Evolutionary conservation across 2,888 invertebrate genomes (phyloP), one percentile per base, ranked within the genome.

Genomic region (Tridacna gigas): DNA sequence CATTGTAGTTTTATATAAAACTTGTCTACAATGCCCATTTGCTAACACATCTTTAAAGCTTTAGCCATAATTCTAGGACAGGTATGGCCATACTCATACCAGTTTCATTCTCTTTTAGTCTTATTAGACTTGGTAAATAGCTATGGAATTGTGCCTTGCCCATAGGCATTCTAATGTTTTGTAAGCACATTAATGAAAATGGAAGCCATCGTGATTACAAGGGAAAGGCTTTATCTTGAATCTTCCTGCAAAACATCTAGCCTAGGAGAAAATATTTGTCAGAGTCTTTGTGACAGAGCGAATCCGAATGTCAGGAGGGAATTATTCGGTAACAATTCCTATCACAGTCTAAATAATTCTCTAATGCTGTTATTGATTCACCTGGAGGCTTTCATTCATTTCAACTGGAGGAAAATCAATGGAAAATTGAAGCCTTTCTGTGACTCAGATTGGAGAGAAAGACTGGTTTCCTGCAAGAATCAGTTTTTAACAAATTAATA

Each of bases 401-500:
- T 51, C 25, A 25, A 71, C 25, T 37, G 51, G 71, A 71, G 71
- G 56, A 71, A 71, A 71, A 71, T 71, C 71, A 71, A 71, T 71
- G 71, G 48, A 48, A 71, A 71, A 71, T 71, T 71, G 51, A 71
- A 71, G 71, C 71, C 37, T 71, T 71, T 71, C 71, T 51, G 71
- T 71, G 71, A 71, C 71, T 71, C 71, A 71, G 71, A 71, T 71
- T 56, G 63, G 47, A 47, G 51, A 25, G 51, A 71, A 71, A 22
- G 56, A 71, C 51, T 48, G 71, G 71, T 71, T 71, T 51, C 71
- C 51, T 71, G 51, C 47, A 47, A 51, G 71, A 71, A 71, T 51
- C 71, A 71, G 48, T 71, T 71, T 71, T 71, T 71, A 71, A 71
- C 51, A 71, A 71, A 71, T 71, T 71, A 71, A 71, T 71, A 71